Evolutionary conservation across 2,888 invertebrate species (phyloP).

Genomic region (Pocota personata): DNA sequence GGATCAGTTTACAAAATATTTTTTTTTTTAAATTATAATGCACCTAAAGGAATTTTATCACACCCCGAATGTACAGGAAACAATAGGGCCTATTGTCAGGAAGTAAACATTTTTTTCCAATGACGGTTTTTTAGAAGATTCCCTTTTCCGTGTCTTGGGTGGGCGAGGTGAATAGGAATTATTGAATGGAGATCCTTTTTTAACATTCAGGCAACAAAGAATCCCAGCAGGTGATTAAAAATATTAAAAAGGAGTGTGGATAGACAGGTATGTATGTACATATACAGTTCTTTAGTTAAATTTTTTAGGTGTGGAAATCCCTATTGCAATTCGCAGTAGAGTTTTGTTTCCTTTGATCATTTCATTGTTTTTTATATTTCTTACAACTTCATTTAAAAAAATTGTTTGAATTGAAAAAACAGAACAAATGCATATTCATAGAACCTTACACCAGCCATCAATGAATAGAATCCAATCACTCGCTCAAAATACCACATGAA

Average conservation of each 20-base stretch:
- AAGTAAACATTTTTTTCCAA: conserved; percentile 22
- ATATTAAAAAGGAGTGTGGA: background rate
- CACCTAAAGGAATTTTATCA: conserved; percentile 25
- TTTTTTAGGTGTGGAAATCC: background rate
- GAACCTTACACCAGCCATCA: background rate
- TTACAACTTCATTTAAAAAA: conserved; percentile 21
- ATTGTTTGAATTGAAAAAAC: background rate
- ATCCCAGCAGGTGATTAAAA: background rate
- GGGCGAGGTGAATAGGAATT: conserved; percentile 10
- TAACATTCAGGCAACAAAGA: conserved; percentile 9
- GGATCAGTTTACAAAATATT: conserved; percentile 43
- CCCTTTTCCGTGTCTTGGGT: conserved; percentile 29
- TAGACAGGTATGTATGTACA: too few relatives aligned
- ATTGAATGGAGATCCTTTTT: conserved; percentile 11
- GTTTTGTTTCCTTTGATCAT: background rate
- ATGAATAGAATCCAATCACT: conserved; percentile 8
- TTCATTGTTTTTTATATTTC: background rate
- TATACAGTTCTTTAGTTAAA: too few relatives aligned
- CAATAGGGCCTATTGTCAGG: background rate
- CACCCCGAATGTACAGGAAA: background rate
- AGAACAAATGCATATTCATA: background rate
- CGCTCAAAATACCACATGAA: conserved; percentile 59
- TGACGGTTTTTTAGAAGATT: background rate
- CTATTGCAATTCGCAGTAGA: background rate
- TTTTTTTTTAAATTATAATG: conserved; percentile 40